phyloP scores from a whole-genome alignment of 2,113 vertebrate species.

The Myanophis thanlyinensis region DNA sequence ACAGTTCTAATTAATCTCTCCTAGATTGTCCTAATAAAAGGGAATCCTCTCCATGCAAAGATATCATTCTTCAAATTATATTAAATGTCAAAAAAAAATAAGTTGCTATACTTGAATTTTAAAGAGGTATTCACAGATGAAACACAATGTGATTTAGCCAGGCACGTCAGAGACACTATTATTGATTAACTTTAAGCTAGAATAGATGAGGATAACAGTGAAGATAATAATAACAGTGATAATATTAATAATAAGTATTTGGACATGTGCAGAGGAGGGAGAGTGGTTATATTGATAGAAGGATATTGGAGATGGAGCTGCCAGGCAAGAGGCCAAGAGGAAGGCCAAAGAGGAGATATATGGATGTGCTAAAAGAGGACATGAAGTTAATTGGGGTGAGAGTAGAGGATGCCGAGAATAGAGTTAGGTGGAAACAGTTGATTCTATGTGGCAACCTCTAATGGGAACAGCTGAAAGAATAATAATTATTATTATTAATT shows the following conservation, averaged over 20 bases:
- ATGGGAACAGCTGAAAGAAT: too few relatives aligned
- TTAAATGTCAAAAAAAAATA: background rate
- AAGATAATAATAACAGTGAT: background rate
- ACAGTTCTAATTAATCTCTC: background rate
- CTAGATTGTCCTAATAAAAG: background rate
- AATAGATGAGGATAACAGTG: background rate
- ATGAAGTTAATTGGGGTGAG: too few relatives aligned
- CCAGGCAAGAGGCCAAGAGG: too few relatives aligned
- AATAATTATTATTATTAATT: too few relatives aligned
- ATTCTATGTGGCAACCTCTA: too few relatives aligned
- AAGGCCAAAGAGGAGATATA: too few relatives aligned
- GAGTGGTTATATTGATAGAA: too few relatives aligned
- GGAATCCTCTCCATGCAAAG: background rate
- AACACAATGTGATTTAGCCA: background rate
- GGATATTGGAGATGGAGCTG: too few relatives aligned
- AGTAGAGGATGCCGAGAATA: too few relatives aligned
- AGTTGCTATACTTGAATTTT: background rate
- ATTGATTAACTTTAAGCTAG: background rate
- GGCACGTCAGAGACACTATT: background rate
- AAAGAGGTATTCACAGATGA: background rate
- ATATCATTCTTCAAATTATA: background rate
- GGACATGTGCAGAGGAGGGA: too few relatives aligned
- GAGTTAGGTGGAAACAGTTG: too few relatives aligned
- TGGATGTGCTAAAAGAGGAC: too few relatives aligned
- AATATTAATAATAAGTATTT: background rate